These are phyloP conservation scores for Megaptera novaeangliae DNA, from an alignment of 2,113 vertebrate species.

Conservation along the genomic window DNA sequence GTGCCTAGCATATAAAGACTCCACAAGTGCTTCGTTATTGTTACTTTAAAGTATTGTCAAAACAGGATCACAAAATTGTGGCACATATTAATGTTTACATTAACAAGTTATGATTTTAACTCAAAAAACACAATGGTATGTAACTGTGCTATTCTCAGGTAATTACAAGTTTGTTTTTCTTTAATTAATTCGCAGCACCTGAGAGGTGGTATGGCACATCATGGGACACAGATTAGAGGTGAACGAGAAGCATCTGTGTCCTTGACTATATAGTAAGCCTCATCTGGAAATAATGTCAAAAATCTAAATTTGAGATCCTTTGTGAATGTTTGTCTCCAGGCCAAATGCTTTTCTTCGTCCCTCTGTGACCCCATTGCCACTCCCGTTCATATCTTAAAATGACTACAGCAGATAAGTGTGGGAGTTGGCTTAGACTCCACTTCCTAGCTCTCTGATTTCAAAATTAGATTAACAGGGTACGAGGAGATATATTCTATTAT, in stretches of 20 bases:
- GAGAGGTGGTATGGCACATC: neutral
- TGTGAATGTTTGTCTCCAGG: constrained; percentile 6
- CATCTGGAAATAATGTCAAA: constrained; percentile 4
- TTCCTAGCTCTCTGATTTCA: constrained; percentile 8
- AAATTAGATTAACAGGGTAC: neutral
- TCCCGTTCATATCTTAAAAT: neutral
- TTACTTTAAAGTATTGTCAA: neutral
- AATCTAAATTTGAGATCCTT: neutral
- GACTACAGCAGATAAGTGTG: neutral
- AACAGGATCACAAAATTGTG: neutral
- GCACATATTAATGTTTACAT: neutral
- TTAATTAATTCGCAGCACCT: neutral
- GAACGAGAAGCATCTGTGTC: neutral
- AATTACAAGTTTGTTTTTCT: neutral
- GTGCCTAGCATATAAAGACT: neutral
- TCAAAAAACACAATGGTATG: neutral
- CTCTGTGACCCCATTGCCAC: neutral
- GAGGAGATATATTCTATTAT: no score
- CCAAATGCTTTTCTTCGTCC: neutral
- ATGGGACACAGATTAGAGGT: neutral
- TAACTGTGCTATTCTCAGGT: neutral
- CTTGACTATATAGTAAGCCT: neutral
- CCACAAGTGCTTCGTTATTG: neutral
- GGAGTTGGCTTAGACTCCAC: neutral
- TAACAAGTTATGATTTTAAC: neutral